Evolutionary conservation across 1,140 invertebrate genomes (phyloP).

Genomic region (Homalodisca vitripennis): DNA sequence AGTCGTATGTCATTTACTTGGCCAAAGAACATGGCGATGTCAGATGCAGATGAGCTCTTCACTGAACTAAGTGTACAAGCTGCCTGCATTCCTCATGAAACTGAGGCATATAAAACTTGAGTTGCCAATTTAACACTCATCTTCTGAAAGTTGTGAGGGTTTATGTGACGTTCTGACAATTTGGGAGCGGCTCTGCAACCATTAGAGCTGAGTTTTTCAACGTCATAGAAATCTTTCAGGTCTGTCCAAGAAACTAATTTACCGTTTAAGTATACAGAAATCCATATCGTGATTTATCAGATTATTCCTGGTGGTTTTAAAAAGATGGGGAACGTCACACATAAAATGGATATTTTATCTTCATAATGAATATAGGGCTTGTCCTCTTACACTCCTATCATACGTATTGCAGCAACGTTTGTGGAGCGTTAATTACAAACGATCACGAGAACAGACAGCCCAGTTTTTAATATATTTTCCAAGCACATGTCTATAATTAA

Average conservation of each 20-base stretch:
- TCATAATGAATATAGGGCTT: background rate
- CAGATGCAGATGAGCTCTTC: background rate
- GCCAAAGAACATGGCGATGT: background rate
- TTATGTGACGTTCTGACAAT: background rate
- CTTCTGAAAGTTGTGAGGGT: background rate
- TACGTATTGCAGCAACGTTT: too few species aligned
- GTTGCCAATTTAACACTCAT: background rate
- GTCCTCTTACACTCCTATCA: too few species aligned
- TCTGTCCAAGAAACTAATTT: background rate
- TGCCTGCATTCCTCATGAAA: background rate
- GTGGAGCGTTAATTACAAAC: too few species aligned
- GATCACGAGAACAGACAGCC: too few species aligned
- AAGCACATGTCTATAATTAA: too few species aligned
- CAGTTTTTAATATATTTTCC: too few species aligned
- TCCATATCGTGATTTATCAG: background rate
- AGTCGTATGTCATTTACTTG: background rate
- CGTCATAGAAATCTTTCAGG: background rate
- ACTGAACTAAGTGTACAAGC: background rate
- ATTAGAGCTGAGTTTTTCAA: background rate
- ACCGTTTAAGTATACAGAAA: background rate
- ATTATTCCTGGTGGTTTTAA: background rate
- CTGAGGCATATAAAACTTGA: background rate
- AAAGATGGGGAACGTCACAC: background rate
- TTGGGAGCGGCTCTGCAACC: background rate
- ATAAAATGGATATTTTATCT: background rate